A percentile compares a stretch with the other conserved stretches of the same genome.
These are phyloP conservation scores for Pantherophis alleghaniensis DNA, from an alignment of 2,797 vertebrate genomes.

Conservation along the genomic window DNA sequence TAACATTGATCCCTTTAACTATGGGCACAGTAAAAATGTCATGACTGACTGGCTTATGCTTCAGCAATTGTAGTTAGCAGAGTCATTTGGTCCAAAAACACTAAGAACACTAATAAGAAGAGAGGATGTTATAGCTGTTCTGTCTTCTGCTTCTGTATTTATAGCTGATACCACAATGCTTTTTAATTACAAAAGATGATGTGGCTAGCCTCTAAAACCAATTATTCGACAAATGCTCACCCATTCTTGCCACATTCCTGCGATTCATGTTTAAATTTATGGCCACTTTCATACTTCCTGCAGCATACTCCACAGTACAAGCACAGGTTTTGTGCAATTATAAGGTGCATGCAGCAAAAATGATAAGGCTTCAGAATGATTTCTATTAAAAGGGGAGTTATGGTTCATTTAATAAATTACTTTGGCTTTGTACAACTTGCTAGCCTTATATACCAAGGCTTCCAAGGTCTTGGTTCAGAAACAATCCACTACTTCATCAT, in stretches of 20 bases:
- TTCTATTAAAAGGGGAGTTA: conserved; percentile 57
- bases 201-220: conserved; percentile 57
- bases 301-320: conserved; percentile 61
- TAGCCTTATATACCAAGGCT: neutral
- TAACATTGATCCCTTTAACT: conserved; percentile 28
- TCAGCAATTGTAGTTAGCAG: conserved; percentile 51
- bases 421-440: neutral
- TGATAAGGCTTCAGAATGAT: conserved; percentile 61
- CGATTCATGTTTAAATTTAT: conserved; percentile 67
- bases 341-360: conserved; percentile 70
- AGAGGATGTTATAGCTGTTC: conserved; percentile 62
- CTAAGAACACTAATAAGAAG: conserved; percentile 52
- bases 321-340: conserved; percentile 59
- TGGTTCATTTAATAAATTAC: conserved; percentile 23
- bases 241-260: conserved; percentile 71
- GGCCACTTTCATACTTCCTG: conserved; percentile 58
- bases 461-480: neutral
- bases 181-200: conserved; percentile 54
- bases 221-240: conserved; percentile 60
- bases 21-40: conserved; percentile 42
- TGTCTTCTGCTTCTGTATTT: conserved; percentile 60
- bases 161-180: conserved; percentile 52
- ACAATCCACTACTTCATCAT: neutral
- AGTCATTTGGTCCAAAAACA: conserved; percentile 41
- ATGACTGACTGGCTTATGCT: conserved; percentile 17